Base-by-base conservation (phyloP, 2,113 vertebrate species). In the Ptilorrhoa leucosticta region DNA sequence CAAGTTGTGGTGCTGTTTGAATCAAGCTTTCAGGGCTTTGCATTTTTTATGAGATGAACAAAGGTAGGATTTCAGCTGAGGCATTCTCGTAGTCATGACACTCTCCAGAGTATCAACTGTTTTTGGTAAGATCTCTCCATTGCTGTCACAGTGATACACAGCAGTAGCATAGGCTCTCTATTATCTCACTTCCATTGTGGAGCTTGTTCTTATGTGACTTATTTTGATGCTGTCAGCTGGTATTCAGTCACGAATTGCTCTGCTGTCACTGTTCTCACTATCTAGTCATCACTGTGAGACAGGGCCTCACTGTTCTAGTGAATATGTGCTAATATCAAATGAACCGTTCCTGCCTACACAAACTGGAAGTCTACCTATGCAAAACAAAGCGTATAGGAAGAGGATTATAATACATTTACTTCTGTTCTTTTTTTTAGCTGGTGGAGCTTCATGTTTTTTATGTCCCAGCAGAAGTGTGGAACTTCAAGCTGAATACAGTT, bases 381-480 rank as follows among this genome's bases (percentile, higher is more conserved):
- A 42, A 91, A 80, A 42, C 14, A 66, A 73, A 73, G 30, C 0
- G 0, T 54, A 13, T 9, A 31, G 28, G 30, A 84, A 79, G 44
- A 89, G 7, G 20, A 10, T 78, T 60, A 81, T 93, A 91, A 44
- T 54, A 35, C 42, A 66, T 70, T 64, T 94, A 73, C 93, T 58
- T 95, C 51, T 97, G 80, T 80, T 97, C 54, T 97, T 66, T 86
- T 85, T 89, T 97, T 96, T 89, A 99, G 99, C 96, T 98, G 91
- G 92, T 99, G 97, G 99, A 99, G 90, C 98, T 99, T 80, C 99
- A 99, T 97, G 98, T 99, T 84, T 98, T 99, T 95, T 99, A 97
- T 97, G 98, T 99, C 86, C 99, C 99, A 78, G 98, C 98, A 92
- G 98, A 99, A 93, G 97, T 99, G 57, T 99, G 99, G 99, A 98